These are phyloP conservation scores for Tenthredo scrophulariae DNA, from an alignment of 2,888 invertebrate genomes.

Conservation along the genomic window DNA sequence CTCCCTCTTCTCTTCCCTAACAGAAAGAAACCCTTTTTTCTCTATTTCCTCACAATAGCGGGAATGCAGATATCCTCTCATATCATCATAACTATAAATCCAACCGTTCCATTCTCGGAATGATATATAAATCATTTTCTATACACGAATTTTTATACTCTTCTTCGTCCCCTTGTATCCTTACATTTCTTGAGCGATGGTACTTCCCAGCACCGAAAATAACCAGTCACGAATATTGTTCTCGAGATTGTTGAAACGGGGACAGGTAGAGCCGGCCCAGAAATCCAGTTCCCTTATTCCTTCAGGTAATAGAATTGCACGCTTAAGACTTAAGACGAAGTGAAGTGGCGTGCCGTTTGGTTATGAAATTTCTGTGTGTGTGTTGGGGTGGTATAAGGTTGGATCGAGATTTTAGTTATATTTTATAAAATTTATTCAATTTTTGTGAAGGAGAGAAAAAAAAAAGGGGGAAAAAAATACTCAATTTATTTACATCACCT, in stretches of 20 bases:
- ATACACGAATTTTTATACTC: neutral
- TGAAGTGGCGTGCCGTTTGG: neutral
- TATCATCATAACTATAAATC: neutral
- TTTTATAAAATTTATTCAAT: too few relatives aligned
- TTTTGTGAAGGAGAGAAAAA: too few relatives aligned
- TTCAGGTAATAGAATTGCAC: neutral
- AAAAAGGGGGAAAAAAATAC: too few relatives aligned
- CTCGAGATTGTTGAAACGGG: neutral
- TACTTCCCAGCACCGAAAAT: neutral
- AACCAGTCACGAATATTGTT: conserved; percentile 26
- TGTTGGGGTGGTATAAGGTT: too few relatives aligned
- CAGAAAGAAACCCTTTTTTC: conserved; percentile 2
- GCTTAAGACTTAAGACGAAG: neutral
- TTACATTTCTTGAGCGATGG: conserved; percentile 1
- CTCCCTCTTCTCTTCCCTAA: neutral
- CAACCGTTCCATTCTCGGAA: neutral
- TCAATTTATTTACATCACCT: neutral
- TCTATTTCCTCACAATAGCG: neutral
- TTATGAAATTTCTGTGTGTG: neutral
- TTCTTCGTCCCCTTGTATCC: neutral
- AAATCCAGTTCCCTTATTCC: neutral
- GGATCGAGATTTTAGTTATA: too few relatives aligned
- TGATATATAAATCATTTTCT: neutral
- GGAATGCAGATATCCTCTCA: neutral
- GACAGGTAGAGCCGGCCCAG: neutral